Percentiles rank a stretch among this genome's conserved stretches.
These are phyloP conservation scores for Silurus aristotelis DNA, from an alignment of 2,797 vertebrate genomes.

Conservation along the genomic window DNA sequence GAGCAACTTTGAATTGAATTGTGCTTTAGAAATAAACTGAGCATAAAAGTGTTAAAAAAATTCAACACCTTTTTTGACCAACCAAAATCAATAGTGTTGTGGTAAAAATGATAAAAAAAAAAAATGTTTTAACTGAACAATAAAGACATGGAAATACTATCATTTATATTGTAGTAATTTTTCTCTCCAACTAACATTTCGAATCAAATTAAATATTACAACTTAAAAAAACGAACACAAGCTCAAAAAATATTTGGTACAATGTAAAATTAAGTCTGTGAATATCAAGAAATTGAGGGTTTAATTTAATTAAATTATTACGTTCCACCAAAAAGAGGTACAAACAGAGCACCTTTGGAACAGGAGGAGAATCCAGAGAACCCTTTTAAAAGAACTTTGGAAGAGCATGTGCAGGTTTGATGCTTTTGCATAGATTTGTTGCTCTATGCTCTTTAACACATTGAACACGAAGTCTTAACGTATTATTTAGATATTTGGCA, in stretches of 20 bases:
- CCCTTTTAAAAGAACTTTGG: not conserved
- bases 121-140: not conserved
- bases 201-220: no score
- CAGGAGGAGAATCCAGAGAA: not conserved
- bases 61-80: not conserved
- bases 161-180: not conserved
- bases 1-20: no score
- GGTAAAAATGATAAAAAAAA: not conserved
- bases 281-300: not conserved
- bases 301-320: not conserved
- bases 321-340: not conserved
- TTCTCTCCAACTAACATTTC: not conserved
- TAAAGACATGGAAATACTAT: not conserved
- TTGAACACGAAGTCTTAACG: not conserved
- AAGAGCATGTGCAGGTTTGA: not conserved
- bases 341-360: not conserved
- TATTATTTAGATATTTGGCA: not conserved
- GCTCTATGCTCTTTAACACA: no score
- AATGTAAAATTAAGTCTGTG: not conserved
- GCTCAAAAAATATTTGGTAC: no score
- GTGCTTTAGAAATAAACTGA: no score
- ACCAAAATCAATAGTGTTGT: not conserved
- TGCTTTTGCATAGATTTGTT: not conserved
- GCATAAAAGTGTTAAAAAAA: not conserved
- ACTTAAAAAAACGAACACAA: no score